Percentiles rank a stretch among this genome's conserved stretches.
phyloP scores from a whole-genome alignment of 2,113 vertebrate species.

The Zapus hudsonius region DNA sequence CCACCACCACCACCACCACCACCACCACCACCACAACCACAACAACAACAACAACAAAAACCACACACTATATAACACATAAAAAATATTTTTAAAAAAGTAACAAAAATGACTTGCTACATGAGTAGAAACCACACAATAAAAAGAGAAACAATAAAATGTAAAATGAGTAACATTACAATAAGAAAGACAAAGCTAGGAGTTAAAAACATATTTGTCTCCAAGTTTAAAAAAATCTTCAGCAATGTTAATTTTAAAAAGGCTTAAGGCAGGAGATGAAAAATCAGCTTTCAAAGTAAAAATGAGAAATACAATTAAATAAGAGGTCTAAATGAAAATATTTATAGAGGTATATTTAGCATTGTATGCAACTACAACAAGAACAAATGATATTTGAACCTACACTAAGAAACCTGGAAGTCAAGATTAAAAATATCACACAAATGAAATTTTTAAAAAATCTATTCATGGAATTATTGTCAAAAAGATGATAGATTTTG shows the following conservation, averaged over 20 bases:
- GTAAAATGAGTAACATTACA: background rate
- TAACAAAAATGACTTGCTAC: background rate
- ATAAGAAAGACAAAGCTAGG: background rate
- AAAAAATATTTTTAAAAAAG: background rate
- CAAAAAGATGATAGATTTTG: background rate
- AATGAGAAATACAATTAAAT: slow-evolving; percentile 49
- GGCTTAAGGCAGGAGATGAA: background rate
- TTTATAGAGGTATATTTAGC: slow-evolving; percentile 20
- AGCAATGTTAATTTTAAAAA: slow-evolving; percentile 5
- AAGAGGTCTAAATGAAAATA: slow-evolving; percentile 33
- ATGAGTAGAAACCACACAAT: slow-evolving; percentile 32
- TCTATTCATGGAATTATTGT: slow-evolving; percentile 3
- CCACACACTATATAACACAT: too few relatives aligned
- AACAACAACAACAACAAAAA: too few relatives aligned
- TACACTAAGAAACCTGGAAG: background rate
- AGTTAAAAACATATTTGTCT: slow-evolving; percentile 16
- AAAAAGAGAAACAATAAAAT: slow-evolving; percentile 20
- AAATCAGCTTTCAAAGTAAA: slow-evolving; percentile 13
- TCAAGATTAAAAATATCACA: background rate
- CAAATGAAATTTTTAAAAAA: slow-evolving; percentile 24
- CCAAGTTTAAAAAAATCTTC: slow-evolving; percentile 19
- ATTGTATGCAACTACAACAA: background rate
- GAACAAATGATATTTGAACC: slow-evolving; percentile 19
- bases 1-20: too few relatives aligned
- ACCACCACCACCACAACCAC: too few relatives aligned